These are phyloP conservation scores for Aphis craccivora DNA, from an alignment of 1,140 invertebrate species.

Conservation along the genomic window DNA sequence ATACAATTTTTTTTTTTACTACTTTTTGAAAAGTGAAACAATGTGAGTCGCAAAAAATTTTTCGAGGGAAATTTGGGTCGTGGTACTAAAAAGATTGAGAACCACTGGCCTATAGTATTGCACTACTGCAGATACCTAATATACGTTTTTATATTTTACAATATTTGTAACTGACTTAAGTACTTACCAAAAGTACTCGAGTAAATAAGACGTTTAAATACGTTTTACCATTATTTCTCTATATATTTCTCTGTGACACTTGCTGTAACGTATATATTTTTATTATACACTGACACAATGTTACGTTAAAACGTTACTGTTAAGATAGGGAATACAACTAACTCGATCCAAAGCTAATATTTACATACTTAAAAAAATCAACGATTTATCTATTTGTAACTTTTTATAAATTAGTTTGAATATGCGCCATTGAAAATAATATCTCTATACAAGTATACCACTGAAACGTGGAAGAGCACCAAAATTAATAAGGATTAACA, in stretches of 20 bases:
- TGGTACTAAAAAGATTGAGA: too few relatives aligned
- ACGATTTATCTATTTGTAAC: neutral
- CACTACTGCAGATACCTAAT: neutral
- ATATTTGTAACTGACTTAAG: neutral
- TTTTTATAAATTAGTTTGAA: neutral
- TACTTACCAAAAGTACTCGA: neutral
- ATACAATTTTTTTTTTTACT: too few relatives aligned
- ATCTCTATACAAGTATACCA: neutral
- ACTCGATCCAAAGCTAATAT: neutral
- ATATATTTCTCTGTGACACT: neutral
- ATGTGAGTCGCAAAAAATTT: too few relatives aligned
- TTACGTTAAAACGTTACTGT: neutral
- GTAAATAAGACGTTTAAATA: neutral
- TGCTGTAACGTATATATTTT: neutral
- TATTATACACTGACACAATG: neutral
- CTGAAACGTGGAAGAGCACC: neutral
- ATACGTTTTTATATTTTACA: neutral
- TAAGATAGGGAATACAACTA: neutral
- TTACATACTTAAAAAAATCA: neutral
- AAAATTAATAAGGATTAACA: neutral
- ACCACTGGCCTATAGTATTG: neutral
- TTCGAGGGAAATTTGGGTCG: too few relatives aligned
- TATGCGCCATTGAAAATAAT: neutral
- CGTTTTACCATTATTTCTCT: neutral
- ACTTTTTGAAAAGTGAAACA: too few relatives aligned